Evolutionary conservation across 2,113 vertebrate species (phyloP).

Genomic region (Apteryx mantelli): DNA sequence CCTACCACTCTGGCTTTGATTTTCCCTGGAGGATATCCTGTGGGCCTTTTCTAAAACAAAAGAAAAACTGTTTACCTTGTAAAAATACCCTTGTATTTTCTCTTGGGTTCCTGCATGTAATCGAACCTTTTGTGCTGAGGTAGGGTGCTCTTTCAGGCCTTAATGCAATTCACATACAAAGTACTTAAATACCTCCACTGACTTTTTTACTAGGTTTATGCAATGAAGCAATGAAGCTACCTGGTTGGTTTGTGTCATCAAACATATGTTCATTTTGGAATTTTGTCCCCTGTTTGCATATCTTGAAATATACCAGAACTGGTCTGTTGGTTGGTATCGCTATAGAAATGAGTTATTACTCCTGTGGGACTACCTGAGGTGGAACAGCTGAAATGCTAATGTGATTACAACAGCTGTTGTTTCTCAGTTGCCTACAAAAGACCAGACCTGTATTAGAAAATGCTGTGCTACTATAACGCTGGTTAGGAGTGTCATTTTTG

Average conservation of each 20-base stretch:
- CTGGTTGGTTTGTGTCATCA: background rate
- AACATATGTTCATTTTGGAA: background rate
- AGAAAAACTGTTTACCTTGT: background rate
- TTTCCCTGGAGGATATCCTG: background rate
- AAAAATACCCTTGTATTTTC: background rate
- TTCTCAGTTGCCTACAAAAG: background rate
- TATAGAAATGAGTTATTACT: background rate
- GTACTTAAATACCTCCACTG: background rate
- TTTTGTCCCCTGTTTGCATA: background rate
- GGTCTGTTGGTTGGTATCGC: background rate
- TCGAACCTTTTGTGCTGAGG: accelerated
- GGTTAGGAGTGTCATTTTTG: background rate
- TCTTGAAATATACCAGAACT: background rate
- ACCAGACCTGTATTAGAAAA: background rate
- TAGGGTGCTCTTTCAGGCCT: background rate
- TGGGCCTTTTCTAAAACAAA: background rate
- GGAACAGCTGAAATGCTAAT: background rate
- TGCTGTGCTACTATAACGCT: background rate
- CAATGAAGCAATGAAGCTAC: background rate
- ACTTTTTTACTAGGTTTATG: background rate
- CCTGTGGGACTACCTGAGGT: background rate
- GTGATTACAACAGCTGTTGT: background rate
- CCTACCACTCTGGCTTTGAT: background rate
- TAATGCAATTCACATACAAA: background rate
- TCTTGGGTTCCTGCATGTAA: background rate